Evolutionary conservation across 2,888 invertebrate species (phyloP).

Genomic region (Dryocosmus kuriphilus): DNA sequence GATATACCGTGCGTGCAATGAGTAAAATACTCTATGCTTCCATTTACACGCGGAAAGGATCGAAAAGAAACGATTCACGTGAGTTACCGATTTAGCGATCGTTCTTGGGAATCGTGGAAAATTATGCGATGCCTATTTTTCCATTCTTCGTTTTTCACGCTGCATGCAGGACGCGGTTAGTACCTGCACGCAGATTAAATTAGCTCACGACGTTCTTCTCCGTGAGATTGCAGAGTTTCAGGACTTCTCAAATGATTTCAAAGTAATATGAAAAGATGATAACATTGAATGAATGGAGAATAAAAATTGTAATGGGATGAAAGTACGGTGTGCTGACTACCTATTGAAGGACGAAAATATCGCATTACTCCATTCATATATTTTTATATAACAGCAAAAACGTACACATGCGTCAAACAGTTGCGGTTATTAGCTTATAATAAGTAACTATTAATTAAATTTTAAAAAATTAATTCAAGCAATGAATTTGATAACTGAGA

Average conservation of each 20-base stretch:
- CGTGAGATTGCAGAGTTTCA: neutral
- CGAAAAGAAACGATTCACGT: slow-evolving; percentile 15
- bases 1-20: slow-evolving; percentile 33
- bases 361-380: neutral
- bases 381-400: neutral
- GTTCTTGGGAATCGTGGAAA: slow-evolving; percentile 20
- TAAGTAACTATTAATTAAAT: neutral
- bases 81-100: slow-evolving; percentile 20
- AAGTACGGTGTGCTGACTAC: neutral
- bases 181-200: slow-evolving; percentile 5
- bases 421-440: neutral
- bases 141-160: slow-evolving; percentile 22
- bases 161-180: slow-evolving; percentile 8
- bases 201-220: neutral
- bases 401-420: neutral
- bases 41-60: slow-evolving; percentile 31
- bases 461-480: neutral
- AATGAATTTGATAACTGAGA: neutral
- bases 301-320: neutral
- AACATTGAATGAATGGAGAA: neutral
- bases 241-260: neutral
- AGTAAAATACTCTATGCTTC: slow-evolving; percentile 27
- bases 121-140: slow-evolving; percentile 25
- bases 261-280: neutral
- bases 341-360: slow-evolving; percentile 7